Base-by-base conservation (phyloP, 1,140 invertebrate species). In the Dysdera silvatica region DNA sequence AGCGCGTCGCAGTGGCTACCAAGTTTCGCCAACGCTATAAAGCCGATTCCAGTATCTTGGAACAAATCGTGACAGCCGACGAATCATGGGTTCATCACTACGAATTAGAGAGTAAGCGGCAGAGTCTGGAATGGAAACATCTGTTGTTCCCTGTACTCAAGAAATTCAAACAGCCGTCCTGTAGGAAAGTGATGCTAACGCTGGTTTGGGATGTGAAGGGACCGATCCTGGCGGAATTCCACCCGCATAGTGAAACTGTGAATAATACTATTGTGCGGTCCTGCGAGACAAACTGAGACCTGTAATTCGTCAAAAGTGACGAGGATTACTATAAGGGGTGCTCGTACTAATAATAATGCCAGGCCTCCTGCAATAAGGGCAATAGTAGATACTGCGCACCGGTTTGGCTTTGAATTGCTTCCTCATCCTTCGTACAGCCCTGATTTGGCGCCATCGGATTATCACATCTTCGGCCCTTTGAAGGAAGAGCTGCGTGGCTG, bases 81-180 rank as follows among this genome's bases (percentile, higher is more conserved):
- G 47, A 49, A 26, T 53, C 26, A 2, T 53, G 51, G 28, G 18
- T 53, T 28, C 51, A 53, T 32, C 51, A 53, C 33, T 53, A 31
- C 23, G 32, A 29, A 53, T 16, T 32, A 53, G 51, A 53, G 26
- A 53, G 51, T 53, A 53, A 53, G 51, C 31, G 26, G 29, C 26
- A 53, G 16, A 32, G 28, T 18, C 31, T 53, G 51, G 4, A 53
- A 32, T 53, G 51, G 51, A 53, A 53, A 32, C 51, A 33, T 7
- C 10, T 2, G 20, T 49, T 24, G 47, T 49, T 26, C 28, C 47
- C 16, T 16, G n/a, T 16, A 18, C 20, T 24, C 7, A 49, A 49
- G 28, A 49, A 8, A 41, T 41, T 41, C 40, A 41, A 41, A 20
- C 40, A 41, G 40, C 16, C 14, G n/a, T 41, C 12, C 3, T 5